Evolutionary conservation across 30 jellyfish, hydroid and myxozoan genomes (phyloP).

Genomic region (Cassiopea andromeda): DNA sequence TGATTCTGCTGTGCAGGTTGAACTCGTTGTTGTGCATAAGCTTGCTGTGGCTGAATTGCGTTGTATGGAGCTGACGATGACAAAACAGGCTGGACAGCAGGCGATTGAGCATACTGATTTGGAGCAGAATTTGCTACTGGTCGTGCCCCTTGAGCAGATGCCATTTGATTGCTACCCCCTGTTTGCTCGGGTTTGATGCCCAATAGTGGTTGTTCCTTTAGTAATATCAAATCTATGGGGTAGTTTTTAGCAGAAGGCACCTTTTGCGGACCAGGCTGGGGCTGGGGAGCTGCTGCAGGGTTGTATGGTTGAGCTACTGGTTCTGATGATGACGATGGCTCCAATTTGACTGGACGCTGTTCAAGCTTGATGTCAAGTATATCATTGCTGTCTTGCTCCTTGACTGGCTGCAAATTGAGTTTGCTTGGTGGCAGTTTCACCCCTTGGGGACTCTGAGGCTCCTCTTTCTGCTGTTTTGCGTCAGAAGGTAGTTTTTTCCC

Average conservation of each 20-base stretch:
- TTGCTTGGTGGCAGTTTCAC: conserved; percentile 25
- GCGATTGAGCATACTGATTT: conserved; percentile 1
- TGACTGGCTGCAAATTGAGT: conserved; percentile 22
- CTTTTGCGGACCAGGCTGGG: conserved; percentile 63
- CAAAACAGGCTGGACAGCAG: background rate
- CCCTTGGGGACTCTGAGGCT: conserved; percentile 3
- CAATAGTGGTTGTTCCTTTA: conserved; percentile 25
- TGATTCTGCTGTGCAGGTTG: conserved; percentile 33
- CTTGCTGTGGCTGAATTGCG: conserved; percentile 19
- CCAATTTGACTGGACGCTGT: conserved; percentile 26
- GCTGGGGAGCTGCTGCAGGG: conserved; percentile 7
- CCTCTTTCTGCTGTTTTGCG: conserved; percentile 6
- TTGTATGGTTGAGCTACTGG: conserved; percentile 17
- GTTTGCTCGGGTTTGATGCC: conserved; percentile 20
- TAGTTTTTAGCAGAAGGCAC: conserved; percentile 69
- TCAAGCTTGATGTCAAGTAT: conserved; percentile 47
- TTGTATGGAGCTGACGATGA: background rate
- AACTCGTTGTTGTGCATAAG: background rate
- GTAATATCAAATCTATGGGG: conserved; percentile 55
- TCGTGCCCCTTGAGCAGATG: conserved; percentile 12
- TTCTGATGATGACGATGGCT: background rate
- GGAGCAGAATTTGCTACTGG: conserved; percentile 12
- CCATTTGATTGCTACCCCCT: conserved; percentile 31
- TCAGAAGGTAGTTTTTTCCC: background rate
- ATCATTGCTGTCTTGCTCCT: background rate